These are phyloP conservation scores for Malacosoma neustria DNA, from an alignment of 2,888 invertebrate species.

Conservation along the genomic window DNA sequence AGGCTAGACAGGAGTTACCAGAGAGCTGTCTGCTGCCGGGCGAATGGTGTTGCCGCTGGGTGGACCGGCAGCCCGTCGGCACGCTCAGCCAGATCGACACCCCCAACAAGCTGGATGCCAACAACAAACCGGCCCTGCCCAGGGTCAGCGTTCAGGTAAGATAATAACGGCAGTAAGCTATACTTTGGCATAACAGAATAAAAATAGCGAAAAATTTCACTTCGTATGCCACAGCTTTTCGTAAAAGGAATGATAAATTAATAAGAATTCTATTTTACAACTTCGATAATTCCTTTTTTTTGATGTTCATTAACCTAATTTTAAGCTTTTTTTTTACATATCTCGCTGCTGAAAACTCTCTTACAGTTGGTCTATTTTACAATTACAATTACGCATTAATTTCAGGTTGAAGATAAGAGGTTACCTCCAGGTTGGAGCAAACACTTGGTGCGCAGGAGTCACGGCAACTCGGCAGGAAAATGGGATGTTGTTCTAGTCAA, in stretches of 20 bases:
- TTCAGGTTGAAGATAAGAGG: slow-evolving; percentile 81
- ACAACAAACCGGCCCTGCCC: slow-evolving; percentile 52
- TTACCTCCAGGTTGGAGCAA: slow-evolving; percentile 86
- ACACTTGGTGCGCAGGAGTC: slow-evolving; percentile 81
- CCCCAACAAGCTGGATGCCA: slow-evolving; percentile 42
- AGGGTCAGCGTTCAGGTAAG: slow-evolving; percentile 54
- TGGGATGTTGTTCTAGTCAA: slow-evolving; percentile 87
- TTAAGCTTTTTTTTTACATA: too few species aligned
- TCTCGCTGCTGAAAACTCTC: too few species aligned
- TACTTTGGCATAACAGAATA: too few species aligned
- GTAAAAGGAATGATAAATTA: too few species aligned
- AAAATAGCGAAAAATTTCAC: too few species aligned
- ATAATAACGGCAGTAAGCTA: neutral
- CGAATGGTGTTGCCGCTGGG: slow-evolving; percentile 81
- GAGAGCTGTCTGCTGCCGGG: slow-evolving; percentile 53
- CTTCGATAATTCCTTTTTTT: too few species aligned
- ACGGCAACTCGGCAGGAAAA: slow-evolving; percentile 83
- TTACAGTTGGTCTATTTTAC: too few species aligned
- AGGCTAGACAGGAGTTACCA: slow-evolving; percentile 24
- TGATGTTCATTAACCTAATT: too few species aligned
- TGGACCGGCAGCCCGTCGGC: slow-evolving; percentile 81
- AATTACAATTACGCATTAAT: too few species aligned
- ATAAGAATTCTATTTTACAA: too few species aligned
- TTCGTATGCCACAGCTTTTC: too few species aligned
- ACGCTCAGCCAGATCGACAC: slow-evolving; percentile 54